Percentiles rank a stretch among this genome's conserved stretches.
These are phyloP conservation scores for Coluber constrictor DNA, from an alignment of 2,797 vertebrate genomes.

Conservation along the genomic window DNA sequence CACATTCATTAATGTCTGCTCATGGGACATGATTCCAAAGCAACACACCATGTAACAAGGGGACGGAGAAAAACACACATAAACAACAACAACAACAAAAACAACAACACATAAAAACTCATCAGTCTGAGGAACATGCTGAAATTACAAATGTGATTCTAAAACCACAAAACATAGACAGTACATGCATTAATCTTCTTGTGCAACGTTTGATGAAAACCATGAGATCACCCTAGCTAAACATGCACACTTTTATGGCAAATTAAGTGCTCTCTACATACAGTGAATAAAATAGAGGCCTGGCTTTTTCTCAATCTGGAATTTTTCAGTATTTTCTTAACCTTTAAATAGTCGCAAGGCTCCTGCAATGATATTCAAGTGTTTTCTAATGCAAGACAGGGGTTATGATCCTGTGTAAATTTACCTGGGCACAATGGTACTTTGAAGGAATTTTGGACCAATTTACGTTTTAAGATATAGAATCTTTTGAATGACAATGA, in stretches of 20 bases:
- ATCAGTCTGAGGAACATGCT: conserved; percentile 71
- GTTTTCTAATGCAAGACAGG: background rate
- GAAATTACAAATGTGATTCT: conserved; percentile 36
- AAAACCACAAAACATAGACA: conserved; percentile 24
- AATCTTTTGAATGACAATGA: background rate
- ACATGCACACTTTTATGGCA: background rate
- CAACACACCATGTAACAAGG: conserved; percentile 61
- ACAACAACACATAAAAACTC: conserved; percentile 57
- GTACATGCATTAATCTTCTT: conserved; percentile 1
- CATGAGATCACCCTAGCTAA: background rate
- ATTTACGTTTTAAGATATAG: background rate
- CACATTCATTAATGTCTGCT: conserved; percentile 98
- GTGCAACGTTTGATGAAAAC: background rate
- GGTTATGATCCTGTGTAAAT: background rate
- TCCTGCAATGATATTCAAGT: background rate
- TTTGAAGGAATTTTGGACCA: background rate
- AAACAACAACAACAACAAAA: conserved; percentile 66
- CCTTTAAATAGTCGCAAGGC: background rate
- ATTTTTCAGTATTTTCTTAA: background rate
- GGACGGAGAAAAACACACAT: conserved; percentile 53
- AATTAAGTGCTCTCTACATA: background rate
- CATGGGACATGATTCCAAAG: conserved; percentile 76
- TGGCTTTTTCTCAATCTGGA: background rate
- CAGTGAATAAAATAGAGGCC: background rate
- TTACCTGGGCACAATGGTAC: background rate